A percentile compares a stretch with the other conserved stretches of the same genome.
These are phyloP conservation scores for Lasioglossum marginatum DNA, from an alignment of 2,888 invertebrate genomes.

Conservation along the genomic window DNA sequence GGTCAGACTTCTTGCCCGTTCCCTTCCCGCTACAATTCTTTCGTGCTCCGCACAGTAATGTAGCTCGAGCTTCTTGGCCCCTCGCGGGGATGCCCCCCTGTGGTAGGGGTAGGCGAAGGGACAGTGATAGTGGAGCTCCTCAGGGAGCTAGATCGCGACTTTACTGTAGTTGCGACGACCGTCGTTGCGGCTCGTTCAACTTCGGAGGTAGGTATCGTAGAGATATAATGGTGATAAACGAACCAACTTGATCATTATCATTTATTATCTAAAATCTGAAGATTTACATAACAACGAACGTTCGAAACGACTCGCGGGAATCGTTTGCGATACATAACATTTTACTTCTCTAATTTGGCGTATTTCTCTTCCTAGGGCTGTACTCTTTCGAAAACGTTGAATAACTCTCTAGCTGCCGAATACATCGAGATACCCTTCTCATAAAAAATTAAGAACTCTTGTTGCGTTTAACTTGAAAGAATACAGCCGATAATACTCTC, in stretches of 20 bases:
- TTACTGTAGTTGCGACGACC: not conserved
- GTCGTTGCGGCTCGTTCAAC: not conserved
- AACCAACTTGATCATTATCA: not conserved
- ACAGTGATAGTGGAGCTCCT: too few relatives aligned
- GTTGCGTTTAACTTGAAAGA: constrained; percentile 34
- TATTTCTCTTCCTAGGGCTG: constrained; percentile 25
- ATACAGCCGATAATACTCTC: constrained; percentile 50
- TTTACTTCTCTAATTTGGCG: constrained; percentile 54
- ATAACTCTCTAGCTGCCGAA: constrained; percentile 8
- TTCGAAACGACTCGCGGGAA: constrained; percentile 26
- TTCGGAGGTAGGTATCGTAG: not conserved
- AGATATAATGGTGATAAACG: not conserved
- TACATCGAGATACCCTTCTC: not conserved
- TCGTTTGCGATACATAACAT: constrained; percentile 34
- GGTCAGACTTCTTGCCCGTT: too few relatives aligned
- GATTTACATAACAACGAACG: constrained; percentile 59
- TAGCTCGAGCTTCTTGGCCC: too few relatives aligned
- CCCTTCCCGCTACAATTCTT: too few relatives aligned
- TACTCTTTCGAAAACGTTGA: constrained; percentile 34
- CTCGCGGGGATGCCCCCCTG: too few relatives aligned
- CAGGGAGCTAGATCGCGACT: too few relatives aligned
- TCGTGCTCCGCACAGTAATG: too few relatives aligned
- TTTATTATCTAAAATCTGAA: constrained; percentile 54
- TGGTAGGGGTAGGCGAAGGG: too few relatives aligned
- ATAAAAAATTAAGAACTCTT: constrained; percentile 13